phyloP scores from a whole-genome alignment of 2,797 vertebrate species.

The Scleropages formosus region DNA sequence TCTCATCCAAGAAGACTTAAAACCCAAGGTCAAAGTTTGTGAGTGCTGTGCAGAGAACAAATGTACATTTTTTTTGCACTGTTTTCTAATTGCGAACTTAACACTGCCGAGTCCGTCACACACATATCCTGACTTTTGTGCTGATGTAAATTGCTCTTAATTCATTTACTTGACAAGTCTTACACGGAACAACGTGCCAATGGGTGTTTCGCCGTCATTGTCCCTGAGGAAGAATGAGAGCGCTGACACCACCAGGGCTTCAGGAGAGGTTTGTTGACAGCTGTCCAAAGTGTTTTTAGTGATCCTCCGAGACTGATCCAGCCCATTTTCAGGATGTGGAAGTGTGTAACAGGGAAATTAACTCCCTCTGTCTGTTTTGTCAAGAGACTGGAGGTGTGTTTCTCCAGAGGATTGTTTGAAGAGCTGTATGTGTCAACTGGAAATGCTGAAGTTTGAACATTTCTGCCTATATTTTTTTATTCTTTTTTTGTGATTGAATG shows the following conservation, averaged over 20 bases:
- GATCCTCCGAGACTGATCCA: neutral
- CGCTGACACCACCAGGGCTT: neutral
- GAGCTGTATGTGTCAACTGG: neutral
- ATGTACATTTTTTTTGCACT: too few species aligned
- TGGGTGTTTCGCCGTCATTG: neutral
- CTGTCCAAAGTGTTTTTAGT: neutral
- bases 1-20: too few species aligned
- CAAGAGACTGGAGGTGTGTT: neutral
- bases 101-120: too few species aligned
- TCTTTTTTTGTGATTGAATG: neutral
- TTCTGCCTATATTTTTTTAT: too few species aligned
- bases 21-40: too few species aligned
- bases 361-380: constrained; percentile 7
- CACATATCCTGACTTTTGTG: neutral
- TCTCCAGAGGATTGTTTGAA: neutral
- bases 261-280: constrained; percentile 1
- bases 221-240: neutral
- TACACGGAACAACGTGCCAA: neutral
- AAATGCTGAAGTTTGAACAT: neutral
- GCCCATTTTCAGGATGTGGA: neutral
- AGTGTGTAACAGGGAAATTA: constrained; percentile 10
- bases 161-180: neutral
- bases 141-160: neutral
- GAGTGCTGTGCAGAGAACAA: too few species aligned
- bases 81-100: too few species aligned